Conservation (phyloP, 2,888 invertebrate species). For the Monopis laevigella region DNA sequence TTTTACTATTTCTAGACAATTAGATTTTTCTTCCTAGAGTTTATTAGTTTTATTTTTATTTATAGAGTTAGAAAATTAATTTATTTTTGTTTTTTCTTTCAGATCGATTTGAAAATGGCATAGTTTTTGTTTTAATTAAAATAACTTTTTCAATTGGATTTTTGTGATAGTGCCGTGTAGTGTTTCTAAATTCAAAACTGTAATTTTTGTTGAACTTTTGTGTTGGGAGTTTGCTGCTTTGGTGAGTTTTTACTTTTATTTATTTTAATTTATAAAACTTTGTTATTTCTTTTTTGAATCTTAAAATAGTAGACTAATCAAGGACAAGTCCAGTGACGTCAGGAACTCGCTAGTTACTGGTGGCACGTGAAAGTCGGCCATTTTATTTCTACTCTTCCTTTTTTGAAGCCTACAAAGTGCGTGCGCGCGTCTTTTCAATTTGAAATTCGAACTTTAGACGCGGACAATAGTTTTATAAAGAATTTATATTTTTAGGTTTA, state of each 20-base stretch:
- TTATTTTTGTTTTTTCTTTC: constrained; percentile 32
- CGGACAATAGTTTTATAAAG: too few relatives aligned
- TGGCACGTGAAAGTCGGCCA: constrained; percentile 58
- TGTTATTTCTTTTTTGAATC: constrained; percentile 12
- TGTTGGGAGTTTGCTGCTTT: constrained; percentile 8
- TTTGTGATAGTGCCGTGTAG: constrained; percentile 61
- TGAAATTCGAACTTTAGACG: not conserved
- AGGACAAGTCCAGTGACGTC: constrained; percentile 63
- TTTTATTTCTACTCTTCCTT: constrained; percentile 53
- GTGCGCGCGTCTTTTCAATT: too few relatives aligned
- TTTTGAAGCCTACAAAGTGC: constrained; percentile 60
- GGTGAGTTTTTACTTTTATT: constrained; percentile 19
- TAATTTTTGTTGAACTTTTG: constrained; percentile 12
- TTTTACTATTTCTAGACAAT: too few relatives aligned
- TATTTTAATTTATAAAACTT: constrained; percentile 27
- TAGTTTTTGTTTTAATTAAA: constrained; percentile 32
- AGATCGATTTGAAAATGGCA: constrained; percentile 42
- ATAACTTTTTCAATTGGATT: constrained; percentile 44
- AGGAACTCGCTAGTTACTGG: constrained; percentile 53
- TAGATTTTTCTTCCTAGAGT: not conserved
- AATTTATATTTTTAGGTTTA: too few relatives aligned
- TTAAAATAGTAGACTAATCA: constrained; percentile 20
- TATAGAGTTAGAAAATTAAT: constrained; percentile 26
- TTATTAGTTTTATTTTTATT: constrained; percentile 3
- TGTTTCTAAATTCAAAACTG: constrained; percentile 30